A percentile compares a stretch with the other conserved stretches of the same genome.
Evolutionary conservation across 2,113 vertebrate genomes (phyloP).

Genomic region (Seriola quinqueradiata): DNA sequence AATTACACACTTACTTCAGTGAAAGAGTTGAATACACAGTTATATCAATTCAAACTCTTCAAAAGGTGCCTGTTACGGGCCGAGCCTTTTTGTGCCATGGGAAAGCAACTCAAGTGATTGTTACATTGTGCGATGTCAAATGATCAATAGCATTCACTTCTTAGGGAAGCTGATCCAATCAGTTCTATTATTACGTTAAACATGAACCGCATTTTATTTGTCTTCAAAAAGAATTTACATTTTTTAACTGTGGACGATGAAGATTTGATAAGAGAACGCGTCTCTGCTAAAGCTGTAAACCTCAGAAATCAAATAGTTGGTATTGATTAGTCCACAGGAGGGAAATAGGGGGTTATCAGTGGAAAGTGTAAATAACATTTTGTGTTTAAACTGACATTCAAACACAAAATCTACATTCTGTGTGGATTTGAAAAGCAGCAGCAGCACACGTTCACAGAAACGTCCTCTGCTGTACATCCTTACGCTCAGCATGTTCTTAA

Average conservation of each 20-base stretch:
- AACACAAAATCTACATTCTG: neutral
- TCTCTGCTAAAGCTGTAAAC: neutral
- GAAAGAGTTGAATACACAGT: constrained; percentile 21
- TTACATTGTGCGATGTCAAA: constrained; percentile 20
- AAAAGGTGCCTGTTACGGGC: neutral
- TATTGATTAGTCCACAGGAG: neutral
- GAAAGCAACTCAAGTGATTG: constrained; percentile 21
- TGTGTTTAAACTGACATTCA: neutral
- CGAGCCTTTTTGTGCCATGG: constrained; percentile 2
- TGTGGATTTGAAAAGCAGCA: neutral
- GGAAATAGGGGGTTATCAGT: neutral
- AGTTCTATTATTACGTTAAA: constrained; percentile 23
- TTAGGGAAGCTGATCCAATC: constrained; percentile 27
- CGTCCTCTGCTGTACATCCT: neutral
- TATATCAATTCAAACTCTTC: constrained; percentile 25
- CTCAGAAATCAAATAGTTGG: neutral
- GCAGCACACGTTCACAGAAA: neutral
- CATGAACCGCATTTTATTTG: constrained; percentile 2
- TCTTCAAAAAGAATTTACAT: neutral
- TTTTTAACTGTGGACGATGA: neutral
- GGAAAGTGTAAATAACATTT: neutral
- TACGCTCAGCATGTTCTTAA: neutral
- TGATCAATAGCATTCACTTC: constrained; percentile 40
- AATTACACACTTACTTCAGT: neutral
- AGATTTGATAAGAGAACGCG: neutral